Evolutionary conservation across 2,888 invertebrate genomes (phyloP).

Genomic region (Ctena decussata): DNA sequence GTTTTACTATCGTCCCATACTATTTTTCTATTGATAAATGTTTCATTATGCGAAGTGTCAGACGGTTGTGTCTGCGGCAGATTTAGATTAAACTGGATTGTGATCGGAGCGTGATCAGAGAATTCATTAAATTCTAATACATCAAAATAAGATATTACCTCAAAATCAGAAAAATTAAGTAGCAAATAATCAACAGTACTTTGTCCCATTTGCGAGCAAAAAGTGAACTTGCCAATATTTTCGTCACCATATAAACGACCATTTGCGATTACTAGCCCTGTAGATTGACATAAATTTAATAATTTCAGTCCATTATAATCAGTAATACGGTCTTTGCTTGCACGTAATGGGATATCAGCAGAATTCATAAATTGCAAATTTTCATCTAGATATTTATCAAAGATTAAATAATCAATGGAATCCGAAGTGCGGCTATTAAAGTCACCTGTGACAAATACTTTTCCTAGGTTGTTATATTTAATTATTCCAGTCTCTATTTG

Average conservation of each 20-base stretch:
- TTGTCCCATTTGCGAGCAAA: no score
- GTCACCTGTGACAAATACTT: constrained; percentile 8
- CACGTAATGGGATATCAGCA: background rate
- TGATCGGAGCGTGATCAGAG: no score
- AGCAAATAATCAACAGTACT: no score
- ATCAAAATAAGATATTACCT: no score
- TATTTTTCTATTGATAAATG: background rate
- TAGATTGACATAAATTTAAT: background rate
- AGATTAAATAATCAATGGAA: background rate
- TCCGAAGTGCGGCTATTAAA: constrained; percentile 5
- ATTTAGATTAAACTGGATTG: no score
- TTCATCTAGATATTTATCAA: background rate
- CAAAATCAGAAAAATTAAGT: no score
- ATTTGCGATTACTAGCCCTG: no score
- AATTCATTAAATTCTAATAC: no score
- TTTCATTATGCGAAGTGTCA: background rate
- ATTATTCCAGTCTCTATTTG: background rate
- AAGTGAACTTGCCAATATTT: no score
- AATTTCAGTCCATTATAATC: background rate
- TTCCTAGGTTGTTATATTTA: background rate
- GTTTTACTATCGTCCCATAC: no score
- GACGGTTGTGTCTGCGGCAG: background rate
- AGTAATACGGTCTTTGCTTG: background rate
- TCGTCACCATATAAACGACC: no score
- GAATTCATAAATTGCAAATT: background rate